phyloP scores from a whole-genome alignment of 1,140 invertebrate genomes.

The Phymorhynchus buccinoides region DNA sequence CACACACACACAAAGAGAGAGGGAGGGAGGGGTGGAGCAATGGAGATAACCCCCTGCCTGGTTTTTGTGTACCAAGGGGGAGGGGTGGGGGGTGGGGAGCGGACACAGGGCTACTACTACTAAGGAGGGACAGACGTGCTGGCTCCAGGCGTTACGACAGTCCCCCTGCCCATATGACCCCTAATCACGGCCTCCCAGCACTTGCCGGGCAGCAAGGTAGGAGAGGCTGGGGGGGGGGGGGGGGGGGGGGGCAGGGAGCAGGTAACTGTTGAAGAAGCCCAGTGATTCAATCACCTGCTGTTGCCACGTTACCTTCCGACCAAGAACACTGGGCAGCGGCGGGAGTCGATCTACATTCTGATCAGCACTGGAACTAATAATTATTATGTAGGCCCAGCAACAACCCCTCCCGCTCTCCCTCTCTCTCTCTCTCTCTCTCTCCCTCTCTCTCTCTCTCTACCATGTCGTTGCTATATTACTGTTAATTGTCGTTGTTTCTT shows the following conservation, averaged over 20 bases:
- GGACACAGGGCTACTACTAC: not conserved
- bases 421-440: too few relatives aligned
- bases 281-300: not conserved
- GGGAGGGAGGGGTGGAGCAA: not conserved
- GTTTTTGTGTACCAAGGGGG: not conserved
- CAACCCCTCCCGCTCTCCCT: too few relatives aligned
- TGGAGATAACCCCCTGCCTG: not conserved
- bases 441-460: too few relatives aligned
- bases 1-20: not conserved
- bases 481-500: too few relatives aligned
- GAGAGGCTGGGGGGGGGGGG: too few relatives aligned
- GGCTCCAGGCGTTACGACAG: constrained; percentile 3
- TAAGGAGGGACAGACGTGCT: not conserved
- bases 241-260: too few relatives aligned
- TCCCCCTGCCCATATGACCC: not conserved
- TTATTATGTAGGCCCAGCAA: too few relatives aligned
- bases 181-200: not conserved
- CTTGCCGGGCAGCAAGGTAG: too few relatives aligned
- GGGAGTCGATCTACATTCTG: too few relatives aligned
- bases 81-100: not conserved
- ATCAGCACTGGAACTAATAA: too few relatives aligned
- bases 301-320: not conserved
- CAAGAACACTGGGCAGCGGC: too few relatives aligned
- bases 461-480: too few relatives aligned
- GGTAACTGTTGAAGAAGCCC: not conserved